Evolutionary conservation across 2,797 vertebrate genomes (phyloP).

Genomic region (Mus caroli): DNA sequence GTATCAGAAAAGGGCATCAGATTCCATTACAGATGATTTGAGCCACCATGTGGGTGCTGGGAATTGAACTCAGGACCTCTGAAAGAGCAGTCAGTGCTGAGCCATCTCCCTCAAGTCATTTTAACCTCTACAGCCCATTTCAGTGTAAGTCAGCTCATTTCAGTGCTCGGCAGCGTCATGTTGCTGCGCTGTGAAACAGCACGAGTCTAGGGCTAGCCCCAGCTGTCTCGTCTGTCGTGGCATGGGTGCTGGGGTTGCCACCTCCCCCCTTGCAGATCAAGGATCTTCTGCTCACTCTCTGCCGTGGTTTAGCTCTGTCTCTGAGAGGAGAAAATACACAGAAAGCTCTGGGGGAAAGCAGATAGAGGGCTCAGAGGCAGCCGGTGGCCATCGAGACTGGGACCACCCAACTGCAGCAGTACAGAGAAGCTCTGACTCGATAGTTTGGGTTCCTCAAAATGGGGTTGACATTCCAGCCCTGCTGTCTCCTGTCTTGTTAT

Average conservation of each 20-base stretch:
- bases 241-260: neutral
- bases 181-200: rapidly evolving
- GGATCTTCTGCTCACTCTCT: neutral
- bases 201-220: rapidly evolving
- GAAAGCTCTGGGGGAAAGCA: neutral
- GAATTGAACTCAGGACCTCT: neutral
- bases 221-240: rapidly evolving
- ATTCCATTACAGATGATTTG: neutral
- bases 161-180: neutral
- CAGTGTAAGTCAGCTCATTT: neutral
- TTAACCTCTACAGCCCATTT: neutral
- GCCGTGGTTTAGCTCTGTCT: neutral
- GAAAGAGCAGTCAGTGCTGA: neutral
- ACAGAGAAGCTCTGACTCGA: neutral
- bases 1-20: neutral
- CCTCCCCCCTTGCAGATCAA: neutral
- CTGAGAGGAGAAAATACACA: neutral
- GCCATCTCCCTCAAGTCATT: neutral
- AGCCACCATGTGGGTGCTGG: neutral
- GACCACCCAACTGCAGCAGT: neutral
- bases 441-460: rapidly evolving
- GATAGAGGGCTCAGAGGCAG: neutral
- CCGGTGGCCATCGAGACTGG: neutral
- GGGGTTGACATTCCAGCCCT: neutral
- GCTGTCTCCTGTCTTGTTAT: neutral